These are phyloP conservation scores for Zygogramma bicolorata DNA, from an alignment of 2,888 invertebrate genomes.

Conservation along the genomic window DNA sequence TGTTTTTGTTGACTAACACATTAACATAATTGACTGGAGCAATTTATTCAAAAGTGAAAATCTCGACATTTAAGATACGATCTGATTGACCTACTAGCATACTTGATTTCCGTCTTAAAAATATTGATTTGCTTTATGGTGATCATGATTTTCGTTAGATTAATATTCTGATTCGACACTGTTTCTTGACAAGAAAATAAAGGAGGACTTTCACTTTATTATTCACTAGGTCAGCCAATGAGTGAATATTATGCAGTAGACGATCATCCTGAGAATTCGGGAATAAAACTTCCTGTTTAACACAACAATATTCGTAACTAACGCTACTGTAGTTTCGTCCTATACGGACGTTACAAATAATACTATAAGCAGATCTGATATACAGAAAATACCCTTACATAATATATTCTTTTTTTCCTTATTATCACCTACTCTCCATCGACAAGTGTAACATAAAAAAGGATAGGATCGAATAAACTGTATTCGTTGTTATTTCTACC, in stretches of 20 bases:
- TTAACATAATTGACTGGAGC: constrained; percentile 4
- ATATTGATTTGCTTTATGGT: not conserved
- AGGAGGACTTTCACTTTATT: not conserved
- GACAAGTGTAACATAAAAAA: no score
- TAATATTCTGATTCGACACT: not conserved
- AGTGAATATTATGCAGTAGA: not conserved
- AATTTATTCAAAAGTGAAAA: constrained; percentile 10
- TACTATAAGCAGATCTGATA: no score
- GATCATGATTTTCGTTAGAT: not conserved
- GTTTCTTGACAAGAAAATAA: constrained; percentile 5
- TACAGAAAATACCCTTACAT: no score
- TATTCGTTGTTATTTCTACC: no score
- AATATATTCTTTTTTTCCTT: no score
- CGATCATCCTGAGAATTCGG: no score
- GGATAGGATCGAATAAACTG: no score
- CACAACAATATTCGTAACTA: no score
- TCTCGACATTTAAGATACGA: constrained; percentile 6
- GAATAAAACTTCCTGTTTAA: no score
- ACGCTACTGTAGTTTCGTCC: no score
- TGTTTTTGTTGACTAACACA: constrained; percentile 4
- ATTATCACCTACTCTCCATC: no score
- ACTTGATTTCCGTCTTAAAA: constrained; percentile 8
- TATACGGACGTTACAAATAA: no score
- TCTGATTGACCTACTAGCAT: constrained; percentile 9
- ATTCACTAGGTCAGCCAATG: not conserved